Evolutionary conservation across 2,113 vertebrate species (phyloP).

Genomic region (Solea solea): DNA sequence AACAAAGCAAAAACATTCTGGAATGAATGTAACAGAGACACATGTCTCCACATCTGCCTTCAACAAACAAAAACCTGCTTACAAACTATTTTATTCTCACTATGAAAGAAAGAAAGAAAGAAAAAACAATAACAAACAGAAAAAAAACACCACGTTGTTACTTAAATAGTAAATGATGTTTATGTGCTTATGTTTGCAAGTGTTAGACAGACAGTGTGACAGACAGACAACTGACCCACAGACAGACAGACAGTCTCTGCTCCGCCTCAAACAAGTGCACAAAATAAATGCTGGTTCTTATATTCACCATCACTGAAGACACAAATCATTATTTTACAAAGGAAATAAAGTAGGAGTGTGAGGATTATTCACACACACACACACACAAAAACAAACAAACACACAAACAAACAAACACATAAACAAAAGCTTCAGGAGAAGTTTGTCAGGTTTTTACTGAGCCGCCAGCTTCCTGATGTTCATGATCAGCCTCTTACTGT

Average conservation of each 20-base stretch:
- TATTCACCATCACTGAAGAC: slow-evolving; percentile 11
- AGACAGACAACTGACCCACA: slow-evolving; percentile 39
- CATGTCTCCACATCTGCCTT: neutral
- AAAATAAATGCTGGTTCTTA: neutral
- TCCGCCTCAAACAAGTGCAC: neutral
- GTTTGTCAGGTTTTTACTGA: slow-evolving; percentile 53
- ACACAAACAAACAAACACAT: neutral
- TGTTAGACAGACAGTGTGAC: neutral
- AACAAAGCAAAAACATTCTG: no score
- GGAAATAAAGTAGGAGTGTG: neutral
- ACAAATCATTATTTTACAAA: slow-evolving; percentile 20
- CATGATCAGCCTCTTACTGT: slow-evolving; percentile 88
- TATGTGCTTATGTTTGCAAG: slow-evolving; percentile 40
- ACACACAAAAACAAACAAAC: no score
- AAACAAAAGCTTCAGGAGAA: neutral
- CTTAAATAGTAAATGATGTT: slow-evolving; percentile 48
- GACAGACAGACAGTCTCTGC: slow-evolving; percentile 34
- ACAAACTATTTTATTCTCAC: slow-evolving; percentile 52
- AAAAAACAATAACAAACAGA: slow-evolving; percentile 13
- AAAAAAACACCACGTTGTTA: slow-evolving; percentile 29
- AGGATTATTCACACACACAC: neutral
- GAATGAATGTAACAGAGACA: neutral
- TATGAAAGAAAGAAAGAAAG: slow-evolving; percentile 9
- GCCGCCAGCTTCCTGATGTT: slow-evolving; percentile 87
- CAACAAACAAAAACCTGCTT: slow-evolving; percentile 1